Percentiles rank a stretch among this genome's conserved stretches.
Conservation (phyloP, 2,113 vertebrate genomes). For the Pitta sordida region DNA sequence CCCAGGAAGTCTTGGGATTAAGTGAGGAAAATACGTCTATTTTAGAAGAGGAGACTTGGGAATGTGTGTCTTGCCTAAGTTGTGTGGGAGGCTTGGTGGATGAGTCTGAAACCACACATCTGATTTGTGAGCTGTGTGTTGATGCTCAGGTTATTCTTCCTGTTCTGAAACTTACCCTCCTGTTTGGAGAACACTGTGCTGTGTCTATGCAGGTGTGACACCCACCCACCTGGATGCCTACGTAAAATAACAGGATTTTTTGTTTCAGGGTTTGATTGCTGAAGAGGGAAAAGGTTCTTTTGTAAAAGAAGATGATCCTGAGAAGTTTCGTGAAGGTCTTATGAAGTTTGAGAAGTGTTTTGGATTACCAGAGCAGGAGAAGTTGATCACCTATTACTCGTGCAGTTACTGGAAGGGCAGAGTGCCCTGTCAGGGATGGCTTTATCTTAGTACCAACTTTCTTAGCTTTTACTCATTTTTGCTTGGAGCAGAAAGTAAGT, state of each 20-base stretch:
- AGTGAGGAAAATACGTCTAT: not conserved
- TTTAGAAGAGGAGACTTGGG: not conserved
- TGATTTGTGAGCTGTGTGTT: not conserved
- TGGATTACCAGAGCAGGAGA: constrained; percentile 88
- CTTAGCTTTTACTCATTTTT: constrained; percentile 97
- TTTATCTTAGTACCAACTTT: constrained; percentile 98
- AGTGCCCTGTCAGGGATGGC: constrained; percentile 96
- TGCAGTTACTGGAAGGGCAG: constrained; percentile 98
- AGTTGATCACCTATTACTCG: constrained; percentile 96
- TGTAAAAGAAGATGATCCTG: constrained; percentile 90
- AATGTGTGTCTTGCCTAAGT: not conserved
- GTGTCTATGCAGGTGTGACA: not conserved
- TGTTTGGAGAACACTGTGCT: not conserved
- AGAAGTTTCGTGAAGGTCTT: constrained; percentile 92
- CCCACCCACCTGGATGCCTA: not conserved
- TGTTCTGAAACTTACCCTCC: not conserved
- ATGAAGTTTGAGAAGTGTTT: constrained; percentile 95
- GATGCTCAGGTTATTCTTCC: not conserved
- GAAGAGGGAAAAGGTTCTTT: constrained; percentile 89
- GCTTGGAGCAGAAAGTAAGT: constrained; percentile 90
- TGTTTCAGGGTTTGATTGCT: constrained; percentile 89
- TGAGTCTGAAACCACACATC: not conserved
- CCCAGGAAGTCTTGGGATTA: not conserved
- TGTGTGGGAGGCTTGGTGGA: not conserved
- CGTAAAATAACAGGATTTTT: not conserved